Base-by-base conservation (phyloP, 2,797 vertebrate genomes). In the Bovichtus variegatus region DNA sequence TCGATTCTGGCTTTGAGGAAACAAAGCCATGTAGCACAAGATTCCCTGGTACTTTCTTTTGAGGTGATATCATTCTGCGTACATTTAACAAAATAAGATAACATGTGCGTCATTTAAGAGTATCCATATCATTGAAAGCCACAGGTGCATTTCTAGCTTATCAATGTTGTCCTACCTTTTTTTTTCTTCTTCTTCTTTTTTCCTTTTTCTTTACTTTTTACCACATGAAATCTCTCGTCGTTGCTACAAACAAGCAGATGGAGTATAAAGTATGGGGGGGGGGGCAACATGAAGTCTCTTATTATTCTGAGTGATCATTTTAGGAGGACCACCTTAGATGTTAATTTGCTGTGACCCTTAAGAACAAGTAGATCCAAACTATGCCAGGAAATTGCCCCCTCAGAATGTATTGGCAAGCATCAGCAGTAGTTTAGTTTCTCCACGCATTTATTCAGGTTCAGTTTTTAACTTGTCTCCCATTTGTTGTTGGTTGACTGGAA, bases 401-500 rank as follows among this genome's bases (percentile, higher is more conserved):
- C 9, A 2, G 38, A 43, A 0, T 38, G 61, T 23, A 18, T 31
- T 46, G 15, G 19, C 16, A 23, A 21, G 43, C 19, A 21, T 2
- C 27, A 47, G 12, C 27, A 47, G 27, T 46, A 21, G 25, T 47
- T 68, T 12, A 23, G n/a, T 25, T 27, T 5, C n/a, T 23, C 41
- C 3, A 8, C 54, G 31, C 2, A 18, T 60, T 60, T 34, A 16
- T 19, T 13, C 25, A 38, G 6, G 13, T 54, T 29, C 46, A 27
- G 4, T 34, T 13, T 65, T 44, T 46, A 19, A 18, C 27, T 10
- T 13, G n/a, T 59, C 21, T 64, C 6, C 12, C 1, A 4, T 18
- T 46, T 9, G 46, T 66, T 15, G 10, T 10, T 34, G 13, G 31
- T 10, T 15, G 74, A 47, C 74, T 7, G 43, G 27, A 67, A 74